A percentile compares a stretch with the other conserved stretches of the same genome.
These are phyloP conservation scores for human (Homo sapiens) DNA, from an alignment of 2,113 vertebrate genomes.

Conservation along the genomic window DNA sequence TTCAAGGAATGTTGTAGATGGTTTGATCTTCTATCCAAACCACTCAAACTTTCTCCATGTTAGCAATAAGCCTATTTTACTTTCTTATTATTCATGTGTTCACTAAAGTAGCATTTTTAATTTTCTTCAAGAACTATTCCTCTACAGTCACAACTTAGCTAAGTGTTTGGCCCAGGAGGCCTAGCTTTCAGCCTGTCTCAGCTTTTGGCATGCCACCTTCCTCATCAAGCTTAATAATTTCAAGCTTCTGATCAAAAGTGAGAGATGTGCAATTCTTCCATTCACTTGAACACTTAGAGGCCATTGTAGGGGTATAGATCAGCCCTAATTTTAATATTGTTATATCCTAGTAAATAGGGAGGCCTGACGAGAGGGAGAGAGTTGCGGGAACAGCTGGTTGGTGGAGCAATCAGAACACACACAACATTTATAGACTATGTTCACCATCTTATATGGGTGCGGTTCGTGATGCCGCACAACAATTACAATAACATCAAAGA, in stretches of 20 bases:
- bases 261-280: neutral
- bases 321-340: neutral
- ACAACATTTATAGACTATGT: neutral
- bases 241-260: neutral
- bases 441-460: neutral
- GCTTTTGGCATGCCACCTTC: neutral
- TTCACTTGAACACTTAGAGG: neutral
- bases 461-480: neutral
- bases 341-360: neutral
- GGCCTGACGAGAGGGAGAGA: neutral
- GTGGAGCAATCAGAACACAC: neutral
- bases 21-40: neutral
- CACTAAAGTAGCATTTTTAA: neutral
- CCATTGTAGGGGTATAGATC: neutral
- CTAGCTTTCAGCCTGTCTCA: neutral
- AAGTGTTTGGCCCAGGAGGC: neutral
- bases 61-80: neutral
- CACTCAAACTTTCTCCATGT: neutral
- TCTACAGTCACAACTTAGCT: neutral
- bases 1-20: neutral
- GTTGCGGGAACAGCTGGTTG: neutral
- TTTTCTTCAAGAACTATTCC: neutral
- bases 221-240: neutral
- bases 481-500: neutral
- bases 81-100: neutral